Evolutionary conservation across 2,113 vertebrate genomes (phyloP).

Genomic region (Plotosus lineatus): DNA sequence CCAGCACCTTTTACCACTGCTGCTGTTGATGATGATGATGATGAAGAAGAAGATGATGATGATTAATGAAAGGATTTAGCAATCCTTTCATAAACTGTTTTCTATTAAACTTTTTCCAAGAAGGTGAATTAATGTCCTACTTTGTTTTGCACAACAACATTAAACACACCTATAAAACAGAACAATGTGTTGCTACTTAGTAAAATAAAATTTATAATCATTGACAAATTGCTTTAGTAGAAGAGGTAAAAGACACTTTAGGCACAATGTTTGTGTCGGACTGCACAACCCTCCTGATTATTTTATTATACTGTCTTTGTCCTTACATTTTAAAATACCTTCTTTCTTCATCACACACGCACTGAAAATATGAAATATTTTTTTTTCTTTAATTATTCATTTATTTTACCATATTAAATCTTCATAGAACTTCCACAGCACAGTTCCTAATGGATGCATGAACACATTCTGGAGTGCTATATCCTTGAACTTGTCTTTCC

Average conservation of each 20-base stretch:
- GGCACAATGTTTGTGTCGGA: neutral
- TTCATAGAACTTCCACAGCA: neutral
- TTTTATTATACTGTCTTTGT: neutral
- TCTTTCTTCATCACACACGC: neutral
- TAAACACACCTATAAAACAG: neutral
- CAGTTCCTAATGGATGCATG: neutral
- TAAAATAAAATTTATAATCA: neutral
- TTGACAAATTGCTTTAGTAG: neutral
- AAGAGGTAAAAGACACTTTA: neutral
- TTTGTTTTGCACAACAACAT: neutral
- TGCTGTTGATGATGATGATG: too few species aligned
- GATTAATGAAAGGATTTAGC: too few species aligned
- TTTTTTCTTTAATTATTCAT: too few species aligned
- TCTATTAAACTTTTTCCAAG: neutral
- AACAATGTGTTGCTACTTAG: neutral
- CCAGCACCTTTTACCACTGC: too few species aligned
- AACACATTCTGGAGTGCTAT: constrained; percentile 8
- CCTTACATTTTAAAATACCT: neutral
- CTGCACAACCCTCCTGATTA: neutral
- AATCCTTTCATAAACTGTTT: neutral
- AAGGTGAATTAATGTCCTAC: neutral
- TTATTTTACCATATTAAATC: neutral
- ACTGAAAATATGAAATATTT: neutral
- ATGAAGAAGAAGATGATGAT: too few species aligned
- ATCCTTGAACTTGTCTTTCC: constrained; percentile 11